Base-by-base conservation (phyloP, 2,888 invertebrate genomes). In the Synanthedon andrenaeformis region DNA sequence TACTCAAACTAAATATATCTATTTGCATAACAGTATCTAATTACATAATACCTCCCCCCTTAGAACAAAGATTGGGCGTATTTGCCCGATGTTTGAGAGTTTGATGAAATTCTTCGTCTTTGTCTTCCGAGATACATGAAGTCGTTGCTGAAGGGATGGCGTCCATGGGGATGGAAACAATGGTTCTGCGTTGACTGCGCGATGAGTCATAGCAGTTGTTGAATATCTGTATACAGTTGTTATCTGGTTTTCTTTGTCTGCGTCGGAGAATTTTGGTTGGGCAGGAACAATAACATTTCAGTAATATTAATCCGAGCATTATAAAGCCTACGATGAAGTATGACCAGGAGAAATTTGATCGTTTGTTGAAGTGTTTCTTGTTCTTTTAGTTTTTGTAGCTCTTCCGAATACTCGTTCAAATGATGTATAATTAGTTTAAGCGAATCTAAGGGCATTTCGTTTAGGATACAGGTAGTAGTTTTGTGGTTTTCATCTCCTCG, bases 51-150 rank as follows among this genome's bases (percentile, higher is more conserved):
- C 17, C 17, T 17, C 17, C 17, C 17, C 17, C 42, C 54, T 55
- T 55, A 55, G 57, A 57, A 55, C 42, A 57, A 57, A 57, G 57
- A 57, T 57, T 52, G 57, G 55, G 49, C 50, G 49, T 54, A 51
- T 12, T 52, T 52, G 55, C 53, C 53, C 49, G 52, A 57, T 52
- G 51, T 57, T 57, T 28, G 28, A 28, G 28, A 28, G 6, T 28
- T 23, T 41, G n/a, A 42, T 19, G 52, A 12, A 51, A 8, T 28
- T 28, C 8, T 28, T 55, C 57, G 2, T 55, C 54, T 51, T 56
- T 53, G 11, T 54, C 55, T 51, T 57, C 54, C 6, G 52, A 55
- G 11, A 5, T 28, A 4, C 35, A 28, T 12, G 51, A 41, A 11
- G 51, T 51, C 8, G 28, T 51, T 11, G 51, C 5, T 12, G n/a